Conservation (phyloP, 2,113 vertebrate genomes). For the Mesoclemmys tuberculata region DNA sequence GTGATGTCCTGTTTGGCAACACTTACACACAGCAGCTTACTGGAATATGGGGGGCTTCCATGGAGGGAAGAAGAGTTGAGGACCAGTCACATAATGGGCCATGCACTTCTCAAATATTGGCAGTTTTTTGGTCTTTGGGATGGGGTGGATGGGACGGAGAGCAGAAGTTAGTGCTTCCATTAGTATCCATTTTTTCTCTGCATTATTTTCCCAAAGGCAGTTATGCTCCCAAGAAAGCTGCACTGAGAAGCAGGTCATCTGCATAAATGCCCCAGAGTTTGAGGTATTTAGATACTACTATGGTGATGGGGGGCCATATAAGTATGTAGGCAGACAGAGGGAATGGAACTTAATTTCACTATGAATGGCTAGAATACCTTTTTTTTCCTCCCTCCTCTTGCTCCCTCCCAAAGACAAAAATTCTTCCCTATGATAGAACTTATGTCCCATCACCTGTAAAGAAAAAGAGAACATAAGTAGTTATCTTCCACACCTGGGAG, state of each 20-base stretch:
- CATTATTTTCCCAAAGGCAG: neutral
- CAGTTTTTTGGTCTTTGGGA: neutral
- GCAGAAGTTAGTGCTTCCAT: neutral
- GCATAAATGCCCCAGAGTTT: neutral
- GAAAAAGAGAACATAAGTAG: too few relatives aligned
- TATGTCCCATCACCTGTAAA: too few relatives aligned
- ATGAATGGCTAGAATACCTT: too few relatives aligned
- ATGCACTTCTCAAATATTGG: neutral
- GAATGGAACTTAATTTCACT: too few relatives aligned
- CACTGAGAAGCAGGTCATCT: too few relatives aligned
- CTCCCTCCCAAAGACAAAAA: too few relatives aligned
- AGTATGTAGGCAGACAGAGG: neutral
- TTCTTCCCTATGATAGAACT: too few relatives aligned
- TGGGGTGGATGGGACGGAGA: too few relatives aligned
- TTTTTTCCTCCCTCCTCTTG: too few relatives aligned
- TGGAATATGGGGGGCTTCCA: neutral
- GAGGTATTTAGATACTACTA: too few relatives aligned
- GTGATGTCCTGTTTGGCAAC: neutral
- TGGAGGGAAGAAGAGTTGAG: neutral
- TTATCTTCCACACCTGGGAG: too few relatives aligned
- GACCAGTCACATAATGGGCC: neutral
- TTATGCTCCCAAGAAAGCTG: neutral
- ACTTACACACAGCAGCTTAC: neutral
- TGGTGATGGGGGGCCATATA: neutral
- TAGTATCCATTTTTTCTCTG: neutral